phyloP scores from a whole-genome alignment of 2,888 invertebrate species.

The Scaptomyza reducta region DNA sequence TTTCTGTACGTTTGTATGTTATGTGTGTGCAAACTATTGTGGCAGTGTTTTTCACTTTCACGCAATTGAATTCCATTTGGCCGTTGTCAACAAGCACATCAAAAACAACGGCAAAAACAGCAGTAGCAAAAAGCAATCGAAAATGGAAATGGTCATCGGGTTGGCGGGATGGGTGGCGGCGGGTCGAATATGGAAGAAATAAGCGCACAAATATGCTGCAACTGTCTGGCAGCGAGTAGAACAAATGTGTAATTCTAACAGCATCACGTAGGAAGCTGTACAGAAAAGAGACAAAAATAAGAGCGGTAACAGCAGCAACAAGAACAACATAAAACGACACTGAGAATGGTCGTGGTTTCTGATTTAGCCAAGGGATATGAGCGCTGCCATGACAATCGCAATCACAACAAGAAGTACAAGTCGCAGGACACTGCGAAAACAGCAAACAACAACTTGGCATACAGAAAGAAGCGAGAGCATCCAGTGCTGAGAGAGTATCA shows the following conservation, averaged over 20 bases:
- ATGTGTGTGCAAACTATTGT: not conserved
- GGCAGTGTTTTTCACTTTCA: conserved; percentile 18
- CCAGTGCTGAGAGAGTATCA: conserved; percentile 41
- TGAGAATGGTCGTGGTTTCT: conserved; percentile 34
- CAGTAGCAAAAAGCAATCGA: conserved; percentile 41
- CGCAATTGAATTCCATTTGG: conserved; percentile 52
- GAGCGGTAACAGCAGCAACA: conserved; percentile 12
- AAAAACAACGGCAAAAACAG: conserved; percentile 25
- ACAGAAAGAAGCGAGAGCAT: conserved; percentile 20
- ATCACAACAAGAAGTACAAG: conserved; percentile 54
- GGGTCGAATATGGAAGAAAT: conserved; percentile 25
- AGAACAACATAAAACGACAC: not conserved
- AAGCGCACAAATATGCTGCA: conserved; percentile 70
- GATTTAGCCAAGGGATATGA: conserved; percentile 59
- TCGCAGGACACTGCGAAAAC: conserved; percentile 40
- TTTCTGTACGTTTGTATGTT: not conserved
- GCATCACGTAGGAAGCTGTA: conserved; percentile 56
- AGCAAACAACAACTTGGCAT: conserved; percentile 13
- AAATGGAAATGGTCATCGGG: conserved; percentile 49
- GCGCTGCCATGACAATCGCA: conserved; percentile 73
- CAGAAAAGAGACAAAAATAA: conserved; percentile 18
- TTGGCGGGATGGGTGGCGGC: not conserved
- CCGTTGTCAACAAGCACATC: conserved; percentile 53
- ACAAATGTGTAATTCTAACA: conserved; percentile 68
- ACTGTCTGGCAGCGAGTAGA: conserved; percentile 58